Percentiles rank a stretch among this genome's conserved stretches.
These are phyloP conservation scores for Elaphurus davidianus DNA, from an alignment of 2,113 vertebrate species.

Conservation along the genomic window DNA sequence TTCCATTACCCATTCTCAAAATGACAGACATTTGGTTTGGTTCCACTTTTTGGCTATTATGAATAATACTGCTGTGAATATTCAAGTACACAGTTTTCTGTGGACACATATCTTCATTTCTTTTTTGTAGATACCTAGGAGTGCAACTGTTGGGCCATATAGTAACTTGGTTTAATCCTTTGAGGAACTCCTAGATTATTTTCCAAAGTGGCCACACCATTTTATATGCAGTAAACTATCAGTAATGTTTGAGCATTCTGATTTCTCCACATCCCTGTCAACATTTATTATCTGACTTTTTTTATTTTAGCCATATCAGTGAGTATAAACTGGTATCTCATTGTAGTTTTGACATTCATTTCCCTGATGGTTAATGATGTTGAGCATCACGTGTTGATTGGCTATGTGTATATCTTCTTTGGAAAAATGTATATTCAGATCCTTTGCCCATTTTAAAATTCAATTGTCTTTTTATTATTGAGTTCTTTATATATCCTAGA, in stretches of 20 bases:
- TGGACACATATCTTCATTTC: not conserved
- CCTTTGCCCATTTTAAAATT: not conserved
- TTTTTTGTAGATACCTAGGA: not conserved
- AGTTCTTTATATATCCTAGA: not conserved
- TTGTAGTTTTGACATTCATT: not conserved
- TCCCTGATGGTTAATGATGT: not conserved
- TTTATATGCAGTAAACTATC: not conserved
- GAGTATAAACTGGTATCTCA: not conserved
- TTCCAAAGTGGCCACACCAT: conserved; percentile 1
- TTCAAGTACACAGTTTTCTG: not conserved
- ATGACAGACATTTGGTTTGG: not conserved
- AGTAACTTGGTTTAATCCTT: not conserved
- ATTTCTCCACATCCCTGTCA: not conserved
- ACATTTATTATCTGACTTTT: not conserved
- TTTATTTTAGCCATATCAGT: not conserved
- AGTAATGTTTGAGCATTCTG: not conserved
- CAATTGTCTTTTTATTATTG: not conserved
- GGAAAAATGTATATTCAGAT: not conserved
- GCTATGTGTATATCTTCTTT: not conserved
- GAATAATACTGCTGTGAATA: not conserved
- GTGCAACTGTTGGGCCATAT: not conserved
- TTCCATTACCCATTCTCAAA: not conserved
- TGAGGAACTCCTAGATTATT: conserved; percentile 14
- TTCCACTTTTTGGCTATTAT: not conserved
- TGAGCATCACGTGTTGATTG: not conserved